Base-by-base conservation (phyloP, 2,888 invertebrate species). In the Ommatoiulus sabulosus region DNA sequence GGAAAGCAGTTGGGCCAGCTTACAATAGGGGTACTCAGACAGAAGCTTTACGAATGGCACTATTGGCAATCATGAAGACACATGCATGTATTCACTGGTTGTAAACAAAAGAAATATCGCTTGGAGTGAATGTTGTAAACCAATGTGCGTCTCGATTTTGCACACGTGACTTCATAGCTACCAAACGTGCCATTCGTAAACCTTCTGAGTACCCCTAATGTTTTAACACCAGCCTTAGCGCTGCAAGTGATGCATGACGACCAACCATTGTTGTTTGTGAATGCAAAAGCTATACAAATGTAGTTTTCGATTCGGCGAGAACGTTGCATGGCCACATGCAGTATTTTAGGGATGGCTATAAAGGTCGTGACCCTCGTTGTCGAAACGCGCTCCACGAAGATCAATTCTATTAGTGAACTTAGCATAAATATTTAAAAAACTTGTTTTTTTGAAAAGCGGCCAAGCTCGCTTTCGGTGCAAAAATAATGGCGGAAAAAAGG, bases 321-420 rank as follows among this genome's bases (percentile, higher is more conserved):
- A 24, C 72, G 20, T 24, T 72, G 35, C 35, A 35, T 35, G 72
- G 72, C 24, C 24, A 72, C 24, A n/a, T 72, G 35, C 35, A 35
- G 35, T 35, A n/a, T 72, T 72, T 24, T 3, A 72, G 24, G 24
- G 72, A 63, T 20, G n/a, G 63, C 20, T 63, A n/a, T 20, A 35
- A 35, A 63, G 63, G 72, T 72, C 72, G 12, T 24, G 72, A 72
- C 72, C 72, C 24, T n/a, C 2, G 24, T 10, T 72, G 24, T 12
- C 24, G 24, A 24, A 72, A 72, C 6, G 63, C 5, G 63, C 20
- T 20, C 7, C 63, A 63, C 63, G 20, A 63, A 72, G 72, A 72
- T 72, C 72, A 72, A 72, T 72, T 72, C 24, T 72, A 72, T 72
- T 72, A 72, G 72, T 3, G 72, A 72, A 72, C 72, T n/a, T 10